phyloP scores from a whole-genome alignment of 2,797 vertebrate genomes.

The Salmo trutta region DNA sequence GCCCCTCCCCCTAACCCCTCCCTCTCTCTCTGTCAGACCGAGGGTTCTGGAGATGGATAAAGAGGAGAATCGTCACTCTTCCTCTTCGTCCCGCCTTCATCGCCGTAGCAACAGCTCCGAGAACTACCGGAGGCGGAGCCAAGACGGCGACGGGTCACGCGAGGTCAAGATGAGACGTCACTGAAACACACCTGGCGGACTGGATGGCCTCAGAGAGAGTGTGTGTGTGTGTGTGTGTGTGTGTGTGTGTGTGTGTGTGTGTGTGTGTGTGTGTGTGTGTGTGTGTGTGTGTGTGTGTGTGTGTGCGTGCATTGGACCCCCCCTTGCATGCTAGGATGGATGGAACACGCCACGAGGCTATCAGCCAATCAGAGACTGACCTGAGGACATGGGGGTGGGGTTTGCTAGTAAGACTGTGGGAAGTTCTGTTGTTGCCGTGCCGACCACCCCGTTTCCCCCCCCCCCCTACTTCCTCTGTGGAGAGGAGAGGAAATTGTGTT shows the following conservation, averaged over 20 bases:
- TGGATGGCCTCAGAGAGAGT: neutral
- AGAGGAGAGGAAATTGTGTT: neutral
- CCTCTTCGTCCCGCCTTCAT: constrained; percentile 63
- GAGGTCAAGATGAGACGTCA: constrained; percentile 97
- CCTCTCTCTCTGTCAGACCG: constrained; percentile 76
- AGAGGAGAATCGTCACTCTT: constrained; percentile 92
- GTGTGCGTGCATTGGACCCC: neutral
- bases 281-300: neutral
- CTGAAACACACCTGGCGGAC: constrained; percentile 72
- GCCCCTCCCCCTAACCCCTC: too few relatives aligned
- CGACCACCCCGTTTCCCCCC: neutral
- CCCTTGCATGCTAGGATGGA: neutral
- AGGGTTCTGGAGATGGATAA: constrained; percentile 98
- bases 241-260: neutral
- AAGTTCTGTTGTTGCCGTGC: neutral
- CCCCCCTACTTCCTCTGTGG: neutral
- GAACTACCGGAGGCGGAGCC: constrained; percentile 90
- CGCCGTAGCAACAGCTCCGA: constrained; percentile 85
- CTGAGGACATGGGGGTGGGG: neutral
- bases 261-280: neutral
- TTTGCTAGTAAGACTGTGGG: neutral
- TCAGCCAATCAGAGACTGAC: neutral
- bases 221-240: neutral
- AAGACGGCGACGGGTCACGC: constrained; percentile 82
- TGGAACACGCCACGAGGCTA: neutral